A percentile compares a stretch with the other conserved stretches of the same genome.
Conservation (phyloP, 2,888 invertebrate species). For the Oscheius sp. region DNA sequence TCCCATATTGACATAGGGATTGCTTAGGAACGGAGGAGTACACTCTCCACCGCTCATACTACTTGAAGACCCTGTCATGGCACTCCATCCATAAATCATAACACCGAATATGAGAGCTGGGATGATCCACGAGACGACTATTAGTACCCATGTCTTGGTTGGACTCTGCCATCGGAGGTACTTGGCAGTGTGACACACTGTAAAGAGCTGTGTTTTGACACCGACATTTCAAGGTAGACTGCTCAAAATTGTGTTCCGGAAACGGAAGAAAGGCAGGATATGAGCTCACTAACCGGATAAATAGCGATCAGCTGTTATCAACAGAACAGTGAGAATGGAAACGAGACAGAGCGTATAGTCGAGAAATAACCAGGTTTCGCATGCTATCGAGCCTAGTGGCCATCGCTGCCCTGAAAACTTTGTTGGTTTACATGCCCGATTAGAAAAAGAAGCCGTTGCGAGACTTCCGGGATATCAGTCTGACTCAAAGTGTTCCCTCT, state of each 20-base stretch:
- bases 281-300: conserved; percentile 42
- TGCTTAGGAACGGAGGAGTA: conserved; percentile 71
- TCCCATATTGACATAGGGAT: conserved; percentile 73
- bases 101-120: conserved; percentile 71
- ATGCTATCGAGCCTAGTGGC: conserved; percentile 69
- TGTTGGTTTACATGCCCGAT: neutral
- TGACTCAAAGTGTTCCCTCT: no score
- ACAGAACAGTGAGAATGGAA: conserved; percentile 72
- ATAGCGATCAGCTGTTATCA: conserved; percentile 72
- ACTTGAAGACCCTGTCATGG: conserved; percentile 60
- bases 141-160: conserved; percentile 79
- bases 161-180: conserved; percentile 79
- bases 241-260: neutral
- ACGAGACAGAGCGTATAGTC: conserved; percentile 73
- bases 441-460: no score
- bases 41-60: conserved; percentile 65
- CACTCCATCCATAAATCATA: conserved; percentile 73
- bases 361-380: conserved; percentile 72
- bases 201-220: conserved; percentile 27
- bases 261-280: neutral
- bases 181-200: conserved; percentile 72
- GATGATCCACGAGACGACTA: conserved; percentile 71
- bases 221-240: neutral
- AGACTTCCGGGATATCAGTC: no score
- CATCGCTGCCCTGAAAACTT: conserved; percentile 65